phyloP scores from a whole-genome alignment of 2,113 vertebrate genomes.

The Ophthalmolycus amberensis region DNA sequence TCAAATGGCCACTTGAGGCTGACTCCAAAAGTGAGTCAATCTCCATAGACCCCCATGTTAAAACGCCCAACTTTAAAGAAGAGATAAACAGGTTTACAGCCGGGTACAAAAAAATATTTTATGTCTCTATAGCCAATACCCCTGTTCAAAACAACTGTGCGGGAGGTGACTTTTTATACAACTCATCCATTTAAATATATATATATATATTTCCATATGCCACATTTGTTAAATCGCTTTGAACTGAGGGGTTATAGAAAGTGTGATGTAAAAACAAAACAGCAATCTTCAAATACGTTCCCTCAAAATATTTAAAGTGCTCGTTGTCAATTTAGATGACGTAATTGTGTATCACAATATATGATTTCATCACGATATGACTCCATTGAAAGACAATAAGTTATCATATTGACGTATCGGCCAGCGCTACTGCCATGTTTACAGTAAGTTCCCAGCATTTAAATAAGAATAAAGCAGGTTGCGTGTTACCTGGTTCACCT shows the following conservation, averaged over 20 bases:
- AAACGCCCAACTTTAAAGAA: neutral
- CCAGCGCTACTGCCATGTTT: neutral
- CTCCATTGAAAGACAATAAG: neutral
- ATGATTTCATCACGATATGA: neutral
- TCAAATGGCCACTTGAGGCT: too few species aligned
- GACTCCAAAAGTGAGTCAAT: too few species aligned
- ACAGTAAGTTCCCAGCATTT: neutral
- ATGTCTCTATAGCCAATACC: neutral
- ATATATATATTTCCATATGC: too few species aligned
- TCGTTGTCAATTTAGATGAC: neutral
- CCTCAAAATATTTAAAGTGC: too few species aligned
- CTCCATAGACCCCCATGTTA: too few species aligned
- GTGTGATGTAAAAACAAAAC: neutral
- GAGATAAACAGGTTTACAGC: neutral
- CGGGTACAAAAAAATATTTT: neutral
- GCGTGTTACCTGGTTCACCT: neutral
- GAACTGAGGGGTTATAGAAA: too few species aligned
- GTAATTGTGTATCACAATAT: neutral
- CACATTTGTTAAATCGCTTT: too few species aligned
- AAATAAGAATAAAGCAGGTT: neutral
- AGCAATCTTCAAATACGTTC: neutral
- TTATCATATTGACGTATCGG: neutral
- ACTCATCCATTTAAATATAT: neutral
- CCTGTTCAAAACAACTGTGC: too few species aligned
- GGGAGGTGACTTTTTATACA: too few species aligned